Percentiles rank a stretch among this genome's conserved stretches.
phyloP scores from a whole-genome alignment of 2,113 vertebrate genomes.

The Noctilio leporinus region DNA sequence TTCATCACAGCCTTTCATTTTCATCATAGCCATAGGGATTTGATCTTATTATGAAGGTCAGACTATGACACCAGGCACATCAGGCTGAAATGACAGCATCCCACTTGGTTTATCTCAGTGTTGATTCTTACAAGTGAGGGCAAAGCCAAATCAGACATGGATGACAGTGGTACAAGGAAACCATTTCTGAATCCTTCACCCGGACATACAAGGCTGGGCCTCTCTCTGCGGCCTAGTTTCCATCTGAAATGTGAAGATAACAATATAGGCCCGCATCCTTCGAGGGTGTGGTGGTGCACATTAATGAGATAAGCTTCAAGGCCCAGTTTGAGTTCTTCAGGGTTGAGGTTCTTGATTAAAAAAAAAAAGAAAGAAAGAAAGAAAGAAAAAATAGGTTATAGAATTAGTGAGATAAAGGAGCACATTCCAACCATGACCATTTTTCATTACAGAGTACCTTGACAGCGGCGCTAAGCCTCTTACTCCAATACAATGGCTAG shows the following conservation, averaged over 20 bases:
- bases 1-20: conserved; percentile 42
- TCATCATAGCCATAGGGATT: conserved; percentile 34
- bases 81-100: conserved; percentile 31
- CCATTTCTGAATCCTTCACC: not conserved
- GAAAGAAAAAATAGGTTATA: conserved; percentile 32
- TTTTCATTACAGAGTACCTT: conserved; percentile 44
- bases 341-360: conserved; percentile 7
- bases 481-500: not conserved
- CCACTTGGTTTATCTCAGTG: not conserved
- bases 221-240: not conserved
- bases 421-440: not conserved
- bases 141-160: not conserved
- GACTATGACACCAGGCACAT: not conserved
- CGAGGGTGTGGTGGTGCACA: not conserved
- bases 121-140: not conserved
- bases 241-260: conserved; percentile 10
- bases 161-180: not conserved
- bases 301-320: conserved; percentile 40
- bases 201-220: not conserved
- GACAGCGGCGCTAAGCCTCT: conserved; percentile 3
- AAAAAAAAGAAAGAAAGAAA: not conserved
- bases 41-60: conserved; percentile 58
- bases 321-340: conserved; percentile 10
- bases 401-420: conserved; percentile 55
- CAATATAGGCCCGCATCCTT: not conserved